phyloP scores from a whole-genome alignment of 2,113 vertebrate genomes.

The Notarius quadriscutis region DNA sequence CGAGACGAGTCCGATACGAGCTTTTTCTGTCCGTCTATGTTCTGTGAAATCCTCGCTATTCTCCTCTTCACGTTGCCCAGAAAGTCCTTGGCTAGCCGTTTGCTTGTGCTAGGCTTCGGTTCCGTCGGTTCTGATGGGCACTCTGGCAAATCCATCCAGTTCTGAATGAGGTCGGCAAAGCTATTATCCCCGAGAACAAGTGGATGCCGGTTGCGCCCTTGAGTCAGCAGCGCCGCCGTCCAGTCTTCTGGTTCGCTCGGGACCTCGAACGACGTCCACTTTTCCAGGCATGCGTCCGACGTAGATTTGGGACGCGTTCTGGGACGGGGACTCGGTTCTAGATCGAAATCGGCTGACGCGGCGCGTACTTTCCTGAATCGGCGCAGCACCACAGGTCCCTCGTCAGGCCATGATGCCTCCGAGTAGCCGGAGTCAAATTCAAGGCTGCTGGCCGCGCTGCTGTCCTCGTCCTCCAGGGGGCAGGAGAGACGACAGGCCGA shows the following conservation, averaged over 20 bases:
- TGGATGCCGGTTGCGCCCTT: slow-evolving; percentile 92
- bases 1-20: slow-evolving; percentile 50
- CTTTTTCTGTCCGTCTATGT: slow-evolving; percentile 64
- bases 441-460: slow-evolving; percentile 68
- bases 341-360: slow-evolving; percentile 66
- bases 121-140: slow-evolving; percentile 70
- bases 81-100: slow-evolving; percentile 85
- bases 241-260: slow-evolving; percentile 79
- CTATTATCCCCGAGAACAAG: slow-evolving; percentile 95
- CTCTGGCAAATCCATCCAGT: slow-evolving; percentile 98
- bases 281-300: slow-evolving; percentile 89
- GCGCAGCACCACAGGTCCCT: slow-evolving; percentile 77
- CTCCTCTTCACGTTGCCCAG: slow-evolving; percentile 84
- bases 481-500: slow-evolving; percentile 84
- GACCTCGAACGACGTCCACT: slow-evolving; percentile 84
- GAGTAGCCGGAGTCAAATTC: slow-evolving; percentile 94
- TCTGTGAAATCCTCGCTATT: slow-evolving; percentile 80
- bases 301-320: slow-evolving; percentile 87
- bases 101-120: slow-evolving; percentile 66
- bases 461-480: slow-evolving; percentile 75
- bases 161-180: slow-evolving; percentile 93
- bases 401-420: slow-evolving; percentile 87
- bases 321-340: not conserved
- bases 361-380: slow-evolving; percentile 74
- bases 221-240: slow-evolving; percentile 86